Evolutionary conservation across 2,888 invertebrate genomes (phyloP).

Genomic region (Hyppa rectilinea): DNA sequence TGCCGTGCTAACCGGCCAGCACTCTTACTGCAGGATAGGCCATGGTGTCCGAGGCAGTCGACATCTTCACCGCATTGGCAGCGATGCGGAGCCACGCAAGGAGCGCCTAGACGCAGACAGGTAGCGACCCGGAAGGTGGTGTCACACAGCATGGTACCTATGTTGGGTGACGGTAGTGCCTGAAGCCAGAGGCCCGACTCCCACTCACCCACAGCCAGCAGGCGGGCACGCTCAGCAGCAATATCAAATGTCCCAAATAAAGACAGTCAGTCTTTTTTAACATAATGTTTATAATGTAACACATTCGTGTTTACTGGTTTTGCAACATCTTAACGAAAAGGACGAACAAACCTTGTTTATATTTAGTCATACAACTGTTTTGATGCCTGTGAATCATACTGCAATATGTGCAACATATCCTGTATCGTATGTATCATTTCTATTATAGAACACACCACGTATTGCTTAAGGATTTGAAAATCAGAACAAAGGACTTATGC

Average conservation of each 20-base stretch:
- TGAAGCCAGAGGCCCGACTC: too few species aligned
- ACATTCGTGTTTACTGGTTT: slow-evolving; percentile 29
- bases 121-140: too few species aligned
- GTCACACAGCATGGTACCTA: too few species aligned
- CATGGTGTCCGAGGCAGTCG: too few species aligned
- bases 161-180: too few species aligned
- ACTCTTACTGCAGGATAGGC: too few species aligned
- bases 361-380: slow-evolving; percentile 50
- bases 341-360: slow-evolving; percentile 37
- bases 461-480: slow-evolving; percentile 21
- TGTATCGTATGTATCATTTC: slow-evolving; percentile 53
- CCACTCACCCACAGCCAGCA: too few species aligned
- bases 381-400: slow-evolving; percentile 76
- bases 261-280: background rate
- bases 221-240: too few species aligned
- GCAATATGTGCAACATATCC: slow-evolving; percentile 49
- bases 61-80: too few species aligned
- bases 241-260: slow-evolving; percentile 7
- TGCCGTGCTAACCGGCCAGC: too few species aligned
- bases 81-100: too few species aligned
- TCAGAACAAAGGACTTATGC: slow-evolving; percentile 3
- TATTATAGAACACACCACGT: slow-evolving; percentile 59
- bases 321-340: slow-evolving; percentile 33
- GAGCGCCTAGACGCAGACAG: too few species aligned
- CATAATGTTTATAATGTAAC: slow-evolving; percentile 24